phyloP scores from a whole-genome alignment of 2,797 vertebrate species.

The Amniataba percoides region DNA sequence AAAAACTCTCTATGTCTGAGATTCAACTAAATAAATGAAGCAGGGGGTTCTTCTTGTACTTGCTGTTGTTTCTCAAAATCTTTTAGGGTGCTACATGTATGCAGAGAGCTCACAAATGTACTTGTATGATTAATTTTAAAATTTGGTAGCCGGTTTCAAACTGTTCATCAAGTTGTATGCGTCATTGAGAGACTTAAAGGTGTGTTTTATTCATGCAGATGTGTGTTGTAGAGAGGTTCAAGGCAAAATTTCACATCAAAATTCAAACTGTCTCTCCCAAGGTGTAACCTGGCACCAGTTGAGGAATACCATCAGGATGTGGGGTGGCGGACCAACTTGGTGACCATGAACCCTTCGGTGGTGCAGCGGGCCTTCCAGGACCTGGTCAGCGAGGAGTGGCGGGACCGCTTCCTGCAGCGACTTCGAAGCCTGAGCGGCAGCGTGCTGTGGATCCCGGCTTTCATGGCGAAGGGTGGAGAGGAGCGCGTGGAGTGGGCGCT shows the following conservation, averaged over 20 bases:
- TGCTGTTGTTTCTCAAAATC: neutral
- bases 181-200: neutral
- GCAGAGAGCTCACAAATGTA: neutral
- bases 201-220: conserved; percentile 1
- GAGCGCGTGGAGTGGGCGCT: conserved; percentile 95
- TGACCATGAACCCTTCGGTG: conserved; percentile 98
- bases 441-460: conserved; percentile 97
- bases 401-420: conserved; percentile 90
- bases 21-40: conserved; percentile 4
- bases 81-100: neutral
- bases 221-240: neutral
- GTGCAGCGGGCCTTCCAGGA: conserved; percentile 97
- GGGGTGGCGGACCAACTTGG: conserved; percentile 91
- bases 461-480: conserved; percentile 97
- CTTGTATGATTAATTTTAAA: neutral
- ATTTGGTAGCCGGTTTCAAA: neutral
- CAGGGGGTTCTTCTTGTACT: accelerated
- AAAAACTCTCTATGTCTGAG: no score
- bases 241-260: neutral
- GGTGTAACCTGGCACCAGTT: conserved; percentile 97
- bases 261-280: conserved; percentile 51
- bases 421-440: conserved; percentile 92
- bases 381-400: conserved; percentile 91
- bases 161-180: neutral
- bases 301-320: conserved; percentile 92